Evolutionary conservation across 2,113 vertebrate species (phyloP).

Genomic region (Thamnaconus septentrionalis): DNA sequence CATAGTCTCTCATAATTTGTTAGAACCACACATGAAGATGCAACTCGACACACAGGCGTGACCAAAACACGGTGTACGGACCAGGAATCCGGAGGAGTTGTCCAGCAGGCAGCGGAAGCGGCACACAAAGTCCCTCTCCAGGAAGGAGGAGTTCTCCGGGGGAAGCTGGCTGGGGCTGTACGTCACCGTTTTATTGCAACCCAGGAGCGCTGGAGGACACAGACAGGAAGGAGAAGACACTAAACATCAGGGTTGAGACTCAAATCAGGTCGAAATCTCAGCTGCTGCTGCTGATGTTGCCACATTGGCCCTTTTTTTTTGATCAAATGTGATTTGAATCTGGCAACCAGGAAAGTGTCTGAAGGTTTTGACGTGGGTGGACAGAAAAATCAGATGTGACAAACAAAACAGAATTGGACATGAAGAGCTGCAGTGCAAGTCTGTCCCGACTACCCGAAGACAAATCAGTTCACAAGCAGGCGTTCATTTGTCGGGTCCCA

Average conservation of each 20-base stretch:
- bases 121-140: conserved; percentile 81
- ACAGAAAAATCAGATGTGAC: neutral
- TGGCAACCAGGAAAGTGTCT: too few relatives aligned
- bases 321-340: too few relatives aligned
- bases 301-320: too few relatives aligned
- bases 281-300: too few relatives aligned
- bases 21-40: neutral
- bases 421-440: too few relatives aligned
- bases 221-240: neutral
- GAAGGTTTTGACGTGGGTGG: too few relatives aligned
- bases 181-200: conserved; percentile 1
- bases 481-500: conserved; percentile 25
- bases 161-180: conserved; percentile 70
- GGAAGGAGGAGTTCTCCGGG: conserved; percentile 80
- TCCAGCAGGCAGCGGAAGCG: conserved; percentile 83
- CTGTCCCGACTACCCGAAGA: neutral
- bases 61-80: conserved; percentile 21
- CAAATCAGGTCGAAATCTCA: too few relatives aligned
- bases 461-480: neutral
- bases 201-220: conserved; percentile 32
- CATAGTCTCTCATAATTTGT: neutral
- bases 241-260: neutral
- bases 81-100: conserved; percentile 83
- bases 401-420: too few relatives aligned
- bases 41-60: neutral